Evolutionary conservation across 2,797 vertebrate genomes (phyloP).

Genomic region (Balearica regulorum): DNA sequence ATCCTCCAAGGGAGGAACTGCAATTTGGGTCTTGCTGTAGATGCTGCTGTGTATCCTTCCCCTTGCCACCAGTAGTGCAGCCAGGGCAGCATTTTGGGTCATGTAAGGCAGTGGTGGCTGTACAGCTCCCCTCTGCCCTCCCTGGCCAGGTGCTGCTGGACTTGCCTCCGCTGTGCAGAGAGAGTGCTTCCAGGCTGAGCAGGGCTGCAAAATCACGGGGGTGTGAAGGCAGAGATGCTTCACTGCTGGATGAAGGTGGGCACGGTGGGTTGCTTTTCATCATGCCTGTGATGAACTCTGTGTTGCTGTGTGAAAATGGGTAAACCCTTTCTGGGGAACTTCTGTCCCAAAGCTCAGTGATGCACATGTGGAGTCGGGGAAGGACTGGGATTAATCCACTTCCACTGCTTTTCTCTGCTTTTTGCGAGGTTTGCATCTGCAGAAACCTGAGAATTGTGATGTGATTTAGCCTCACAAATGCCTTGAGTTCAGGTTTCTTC

Average conservation of each 20-base stretch:
- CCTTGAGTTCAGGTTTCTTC: neutral
- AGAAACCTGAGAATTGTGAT: neutral
- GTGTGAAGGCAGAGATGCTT: neutral
- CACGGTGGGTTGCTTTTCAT: neutral
- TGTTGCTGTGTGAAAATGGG: neutral
- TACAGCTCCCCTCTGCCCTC: neutral
- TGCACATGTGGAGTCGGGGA: accelerated
- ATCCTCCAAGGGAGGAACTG: neutral
- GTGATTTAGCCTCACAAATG: neutral
- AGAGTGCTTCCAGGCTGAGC: neutral
- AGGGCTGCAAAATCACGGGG: neutral
- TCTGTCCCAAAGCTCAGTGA: neutral
- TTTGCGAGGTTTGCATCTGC: neutral
- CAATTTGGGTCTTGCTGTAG: neutral
- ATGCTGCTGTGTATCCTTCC: neutral
- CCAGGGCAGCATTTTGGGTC: neutral
- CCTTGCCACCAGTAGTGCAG: neutral
- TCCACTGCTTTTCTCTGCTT: neutral
- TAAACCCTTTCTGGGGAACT: neutral
- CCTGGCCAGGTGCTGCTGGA: neutral
- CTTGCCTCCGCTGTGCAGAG: neutral
- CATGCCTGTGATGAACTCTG: neutral
- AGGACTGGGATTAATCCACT: neutral
- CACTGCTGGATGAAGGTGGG: neutral
- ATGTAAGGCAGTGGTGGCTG: neutral